Percentiles rank a stretch among this genome's conserved stretches.
Evolutionary conservation across 2,888 invertebrate species (phyloP).

Genomic region (Fragum sueziense): DNA sequence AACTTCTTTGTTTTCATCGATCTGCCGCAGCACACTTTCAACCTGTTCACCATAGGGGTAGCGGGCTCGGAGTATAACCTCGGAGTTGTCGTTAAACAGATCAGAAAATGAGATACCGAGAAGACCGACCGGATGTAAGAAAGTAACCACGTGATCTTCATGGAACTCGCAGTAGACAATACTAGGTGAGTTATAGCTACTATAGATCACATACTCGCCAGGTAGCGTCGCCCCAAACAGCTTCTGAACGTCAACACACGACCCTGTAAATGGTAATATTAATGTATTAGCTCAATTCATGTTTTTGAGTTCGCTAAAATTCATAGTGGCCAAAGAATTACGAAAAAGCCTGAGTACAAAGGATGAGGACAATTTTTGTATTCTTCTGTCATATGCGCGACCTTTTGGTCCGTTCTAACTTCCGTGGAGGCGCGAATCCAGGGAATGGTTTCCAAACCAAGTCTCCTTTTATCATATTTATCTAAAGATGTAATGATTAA

Average conservation of each 20-base stretch:
- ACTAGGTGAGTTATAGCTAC: background rate
- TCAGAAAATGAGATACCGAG: background rate
- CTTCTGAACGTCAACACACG: background rate
- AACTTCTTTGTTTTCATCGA: background rate
- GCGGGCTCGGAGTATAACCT: background rate
- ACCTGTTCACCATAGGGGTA: background rate
- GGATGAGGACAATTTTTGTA: too few relatives aligned
- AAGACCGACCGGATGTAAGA: background rate
- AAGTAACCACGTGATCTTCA: background rate
- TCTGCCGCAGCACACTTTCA: background rate
- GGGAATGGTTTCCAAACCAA: too few relatives aligned
- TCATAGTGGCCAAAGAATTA: too few relatives aligned
- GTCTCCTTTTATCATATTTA: too few relatives aligned
- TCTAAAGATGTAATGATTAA: too few relatives aligned
- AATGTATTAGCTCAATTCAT: too few relatives aligned
- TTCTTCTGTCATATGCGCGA: too few relatives aligned
- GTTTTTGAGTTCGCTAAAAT: too few relatives aligned
- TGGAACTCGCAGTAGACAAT: conserved; percentile 6
- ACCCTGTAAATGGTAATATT: background rate
- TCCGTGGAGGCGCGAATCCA: too few relatives aligned
- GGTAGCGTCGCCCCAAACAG: background rate
- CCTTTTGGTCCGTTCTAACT: too few relatives aligned
- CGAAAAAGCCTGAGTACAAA: too few relatives aligned
- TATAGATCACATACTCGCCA: background rate
- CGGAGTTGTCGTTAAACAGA: background rate